Evolutionary conservation across 2,113 vertebrate genomes (phyloP).

Genomic region (Phainopepla nitens): DNA sequence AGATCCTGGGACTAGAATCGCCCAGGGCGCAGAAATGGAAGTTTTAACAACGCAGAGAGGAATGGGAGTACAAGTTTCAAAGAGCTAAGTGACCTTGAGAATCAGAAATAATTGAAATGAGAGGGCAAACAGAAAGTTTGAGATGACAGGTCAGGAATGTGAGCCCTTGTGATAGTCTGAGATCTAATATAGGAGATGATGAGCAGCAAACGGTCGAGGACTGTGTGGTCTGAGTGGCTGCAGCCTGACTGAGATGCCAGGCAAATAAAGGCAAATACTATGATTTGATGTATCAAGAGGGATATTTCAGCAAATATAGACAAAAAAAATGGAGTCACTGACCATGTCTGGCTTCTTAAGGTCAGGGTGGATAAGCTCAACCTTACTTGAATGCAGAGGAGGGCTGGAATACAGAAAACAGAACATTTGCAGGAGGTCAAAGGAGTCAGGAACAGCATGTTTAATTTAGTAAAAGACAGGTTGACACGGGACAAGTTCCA

Average conservation of each 20-base stretch:
- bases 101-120: background rate
- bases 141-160: background rate
- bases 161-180: background rate
- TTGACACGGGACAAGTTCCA: background rate
- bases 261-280: background rate
- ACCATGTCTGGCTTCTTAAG: background rate
- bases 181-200: background rate
- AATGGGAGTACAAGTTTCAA: background rate
- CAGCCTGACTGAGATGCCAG: background rate
- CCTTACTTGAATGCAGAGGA: background rate
- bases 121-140: background rate
- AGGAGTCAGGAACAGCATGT: background rate
- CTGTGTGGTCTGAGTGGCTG: background rate
- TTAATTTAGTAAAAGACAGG: background rate
- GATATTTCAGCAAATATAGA: background rate
- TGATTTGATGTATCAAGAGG: background rate
- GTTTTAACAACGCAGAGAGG: background rate
- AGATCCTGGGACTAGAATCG: background rate
- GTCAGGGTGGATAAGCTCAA: background rate
- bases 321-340: background rate
- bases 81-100: slow-evolving; percentile 16
- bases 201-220: background rate
- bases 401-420: background rate
- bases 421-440: background rate
- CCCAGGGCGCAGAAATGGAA: background rate